phyloP scores from a whole-genome alignment of 2,113 vertebrate genomes.

The Malaclemys terrapin region DNA sequence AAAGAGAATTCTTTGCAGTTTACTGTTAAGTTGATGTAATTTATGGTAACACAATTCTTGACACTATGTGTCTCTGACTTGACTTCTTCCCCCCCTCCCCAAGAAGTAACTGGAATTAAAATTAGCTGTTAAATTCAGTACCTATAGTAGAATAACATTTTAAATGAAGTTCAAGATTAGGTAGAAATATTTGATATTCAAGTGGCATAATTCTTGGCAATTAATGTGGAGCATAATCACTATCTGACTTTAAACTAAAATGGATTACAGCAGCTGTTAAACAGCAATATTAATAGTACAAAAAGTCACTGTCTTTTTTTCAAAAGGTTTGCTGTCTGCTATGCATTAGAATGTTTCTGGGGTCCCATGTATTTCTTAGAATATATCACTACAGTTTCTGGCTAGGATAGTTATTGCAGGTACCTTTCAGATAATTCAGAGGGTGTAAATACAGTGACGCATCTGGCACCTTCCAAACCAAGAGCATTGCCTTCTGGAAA shows the following conservation, averaged over 20 bases:
- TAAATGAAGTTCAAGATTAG: not conserved
- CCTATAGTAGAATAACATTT: not conserved
- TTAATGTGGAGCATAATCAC: not conserved
- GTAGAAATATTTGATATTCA: not conserved
- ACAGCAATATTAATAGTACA: not conserved
- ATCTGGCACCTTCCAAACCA: not conserved
- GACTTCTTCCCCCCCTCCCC: no score
- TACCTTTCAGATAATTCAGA: not conserved
- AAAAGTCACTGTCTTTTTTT: not conserved
- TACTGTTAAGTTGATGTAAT: no score
- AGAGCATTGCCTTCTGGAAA: not conserved
- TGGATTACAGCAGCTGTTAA: not conserved
- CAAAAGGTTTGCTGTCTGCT: no score
- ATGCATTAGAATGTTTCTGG: not conserved
- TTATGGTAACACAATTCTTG: no score
- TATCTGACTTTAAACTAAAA: conserved; percentile 3
- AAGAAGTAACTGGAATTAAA: not conserved
- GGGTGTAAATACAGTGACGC: not conserved
- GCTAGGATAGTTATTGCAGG: not conserved
- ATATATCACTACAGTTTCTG: not conserved
- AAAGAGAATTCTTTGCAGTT: no score
- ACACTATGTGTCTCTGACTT: no score
- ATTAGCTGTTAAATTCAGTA: conserved; percentile 35
- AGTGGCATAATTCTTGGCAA: not conserved
- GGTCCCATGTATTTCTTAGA: not conserved